Conservation (phyloP, 2,797 vertebrate genomes). For the Ceryle rudis region DNA sequence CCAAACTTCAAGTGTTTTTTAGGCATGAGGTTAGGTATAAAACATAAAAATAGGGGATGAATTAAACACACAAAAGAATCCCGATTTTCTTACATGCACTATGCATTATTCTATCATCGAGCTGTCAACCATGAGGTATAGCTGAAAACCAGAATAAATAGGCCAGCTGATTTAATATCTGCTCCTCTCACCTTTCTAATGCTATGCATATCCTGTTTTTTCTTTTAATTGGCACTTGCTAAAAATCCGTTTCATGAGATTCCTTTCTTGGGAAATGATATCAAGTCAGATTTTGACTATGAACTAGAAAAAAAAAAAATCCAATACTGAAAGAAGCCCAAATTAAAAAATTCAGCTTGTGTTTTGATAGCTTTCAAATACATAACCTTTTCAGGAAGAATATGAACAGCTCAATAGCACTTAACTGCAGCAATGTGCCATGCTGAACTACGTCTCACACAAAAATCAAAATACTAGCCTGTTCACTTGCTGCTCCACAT, state of each 20-base stretch:
- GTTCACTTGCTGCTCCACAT: not conserved
- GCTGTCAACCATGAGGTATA: not conserved
- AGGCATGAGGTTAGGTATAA: not conserved
- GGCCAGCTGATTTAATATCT: not conserved
- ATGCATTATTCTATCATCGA: not conserved
- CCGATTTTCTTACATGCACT: not conserved
- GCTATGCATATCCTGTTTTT: not conserved
- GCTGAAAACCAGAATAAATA: not conserved
- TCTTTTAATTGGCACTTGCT: not conserved
- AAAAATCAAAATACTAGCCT: not conserved
- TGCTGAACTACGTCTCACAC: not conserved
- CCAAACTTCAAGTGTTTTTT: not conserved
- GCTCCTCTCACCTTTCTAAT: not conserved
- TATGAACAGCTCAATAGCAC: not conserved
- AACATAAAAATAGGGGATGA: fast-evolving
- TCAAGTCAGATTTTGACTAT: not conserved
- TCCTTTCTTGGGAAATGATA: not conserved
- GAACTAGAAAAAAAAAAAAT: not conserved
- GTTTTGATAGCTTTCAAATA: not conserved
- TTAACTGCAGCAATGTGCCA: not conserved
- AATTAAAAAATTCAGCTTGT: not conserved
- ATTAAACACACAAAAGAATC: not conserved
- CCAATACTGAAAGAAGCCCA: not conserved
- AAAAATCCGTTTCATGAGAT: not conserved
- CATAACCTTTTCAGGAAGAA: not conserved